Base-by-base conservation (phyloP, 2,888 invertebrate species). In the Polylopha cassiicola region DNA sequence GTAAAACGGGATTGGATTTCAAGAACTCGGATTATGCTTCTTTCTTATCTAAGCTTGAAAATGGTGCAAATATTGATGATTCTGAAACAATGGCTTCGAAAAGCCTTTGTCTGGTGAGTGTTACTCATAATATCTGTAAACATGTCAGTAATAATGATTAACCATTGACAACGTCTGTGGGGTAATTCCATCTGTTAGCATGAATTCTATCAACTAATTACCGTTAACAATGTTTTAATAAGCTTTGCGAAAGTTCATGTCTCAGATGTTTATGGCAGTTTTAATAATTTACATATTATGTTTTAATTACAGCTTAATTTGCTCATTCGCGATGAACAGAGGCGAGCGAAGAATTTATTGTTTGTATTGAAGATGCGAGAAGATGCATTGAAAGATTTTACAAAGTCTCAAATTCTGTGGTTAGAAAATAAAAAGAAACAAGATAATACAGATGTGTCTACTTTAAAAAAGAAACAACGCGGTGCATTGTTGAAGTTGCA, bases 401-500 rank as follows among this genome's bases (percentile, higher is more conserved):
- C 85, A 1, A 85, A 84, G 56, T 85, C 85, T 13, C 85, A 85
- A 61, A 80, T 85, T 51, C 52, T 85, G 18, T 85, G 82, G 78
- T 55, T 85, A 33, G 85, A 85, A 48, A 82, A 78, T 42, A 82
- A 82, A 51, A 85, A 85, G 49, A 81, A 74, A 37, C 79, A 77
- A 21, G 81, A 81, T 2, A 80, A 80, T 34, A 82, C 68, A 1
- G 85, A 84, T 47, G 75, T 81, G 44, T 73, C 85, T 0, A 76
- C 88, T 4, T 81, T 91, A 8, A 89, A 89, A 55, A 91, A 91
- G 57, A 89, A 89, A 49, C 90, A 91, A 61, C 79, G 91, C 27
- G 90, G 89, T 1, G 78, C 91, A 8, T 66, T 91, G 36, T 68
- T 90, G 22, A 89, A 89, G 58, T 70, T 91, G 17, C 88, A 91